Base-by-base conservation (phyloP, 2,888 invertebrate species). In the Pristionchus arcanus region DNA sequence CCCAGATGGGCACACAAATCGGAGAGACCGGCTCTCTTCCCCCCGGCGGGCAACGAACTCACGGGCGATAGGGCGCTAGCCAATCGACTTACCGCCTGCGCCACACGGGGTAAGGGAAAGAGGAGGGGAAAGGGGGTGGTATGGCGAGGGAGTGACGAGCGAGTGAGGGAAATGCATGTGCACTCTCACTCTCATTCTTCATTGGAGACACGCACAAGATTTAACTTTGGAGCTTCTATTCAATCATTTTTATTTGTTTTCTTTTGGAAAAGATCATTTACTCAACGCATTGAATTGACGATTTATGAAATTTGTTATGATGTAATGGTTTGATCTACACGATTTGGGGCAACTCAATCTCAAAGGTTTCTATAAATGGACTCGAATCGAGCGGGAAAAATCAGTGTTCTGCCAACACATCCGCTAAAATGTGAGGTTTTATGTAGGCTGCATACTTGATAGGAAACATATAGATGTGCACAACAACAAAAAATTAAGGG, bases 71-170 rank as follows among this genome's bases (percentile, higher is more conserved):
- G 81, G 16, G 49, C n/a, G 28, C 25, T 5, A 21, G 28, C 34
- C 81, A 21, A 81, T 81, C 81, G 81, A 28, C 81, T 81, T 49
- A 81, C 49, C 81, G 81, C 81, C 81, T 81, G 81, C 81, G 49
- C 81, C 81, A 81, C 53, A 42, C 16, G 25, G 81, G 81, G 49
- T 49, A 16, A 81, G 34, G 28, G 49, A 71, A 19, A 81, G 53
- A 28, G 81, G 15, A n/a, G 11, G 21, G 11, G 81, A 81, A 19
- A 53, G 49, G 81, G 16, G 49, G 49, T 77, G 74, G 42, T 37
- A 31, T 74, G 7, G 74, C 2, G 74, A 77, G 71, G 7, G 25
- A 21, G 42, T 25, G 42, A 42, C 15, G 74, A 81, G 49, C n/a
- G 21, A n/a, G 81, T 28, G 49, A 53, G 49, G 37, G 42, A n/a